These are phyloP conservation scores for Sminthurinus aureus DNA, from an alignment of 2,888 invertebrate species.

Conservation along the genomic window DNA sequence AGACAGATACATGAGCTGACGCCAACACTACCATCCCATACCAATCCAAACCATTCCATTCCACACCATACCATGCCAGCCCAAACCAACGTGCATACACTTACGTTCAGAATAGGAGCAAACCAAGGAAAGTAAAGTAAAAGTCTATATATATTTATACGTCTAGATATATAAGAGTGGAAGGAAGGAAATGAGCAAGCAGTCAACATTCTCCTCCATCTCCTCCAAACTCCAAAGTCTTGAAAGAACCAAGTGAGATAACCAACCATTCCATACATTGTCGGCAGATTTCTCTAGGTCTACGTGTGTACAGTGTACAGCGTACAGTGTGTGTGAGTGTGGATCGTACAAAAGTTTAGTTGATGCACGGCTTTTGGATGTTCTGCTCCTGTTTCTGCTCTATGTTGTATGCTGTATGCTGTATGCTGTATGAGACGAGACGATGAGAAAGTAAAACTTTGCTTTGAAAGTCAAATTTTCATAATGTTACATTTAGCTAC, in stretches of 20 bases:
- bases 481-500: slow-evolving; percentile 21
- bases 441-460: slow-evolving; percentile 28
- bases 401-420: too few species aligned
- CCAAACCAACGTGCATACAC: neutral
- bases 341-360: too few species aligned
- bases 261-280: neutral
- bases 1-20: slow-evolving; percentile 23
- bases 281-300: too few species aligned
- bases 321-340: too few species aligned
- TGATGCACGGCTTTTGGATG: neutral
- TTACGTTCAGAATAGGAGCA: neutral
- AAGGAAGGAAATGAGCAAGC: neutral
- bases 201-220: too few species aligned
- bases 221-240: too few species aligned
- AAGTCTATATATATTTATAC: too few species aligned
- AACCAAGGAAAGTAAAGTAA: too few species aligned
- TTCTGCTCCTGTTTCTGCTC: too few species aligned
- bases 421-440: neutral
- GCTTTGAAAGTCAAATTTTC: slow-evolving; percentile 38
- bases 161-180: neutral
- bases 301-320: too few species aligned
- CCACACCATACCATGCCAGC: neutral
- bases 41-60: too few species aligned
- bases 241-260: neutral
- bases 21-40: neutral